Evolutionary conservation across 2,113 vertebrate genomes (phyloP).

Genomic region (Spilogale gracilis): DNA sequence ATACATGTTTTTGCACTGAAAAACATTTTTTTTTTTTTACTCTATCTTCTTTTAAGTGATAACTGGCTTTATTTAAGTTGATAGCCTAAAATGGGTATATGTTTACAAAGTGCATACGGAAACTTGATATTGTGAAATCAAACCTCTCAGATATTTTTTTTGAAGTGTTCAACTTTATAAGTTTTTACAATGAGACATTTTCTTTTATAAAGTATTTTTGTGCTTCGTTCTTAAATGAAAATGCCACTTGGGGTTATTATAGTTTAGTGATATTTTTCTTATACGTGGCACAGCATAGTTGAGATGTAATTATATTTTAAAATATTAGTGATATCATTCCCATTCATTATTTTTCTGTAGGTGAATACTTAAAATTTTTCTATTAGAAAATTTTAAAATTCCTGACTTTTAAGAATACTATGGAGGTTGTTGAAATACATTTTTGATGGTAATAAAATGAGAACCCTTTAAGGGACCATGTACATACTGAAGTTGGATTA

Average conservation of each 20-base stretch:
- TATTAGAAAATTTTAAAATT: constrained; percentile 68
- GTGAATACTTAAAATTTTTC: constrained; percentile 60
- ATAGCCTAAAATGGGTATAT: constrained; percentile 57
- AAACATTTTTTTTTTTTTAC: constrained; percentile 23
- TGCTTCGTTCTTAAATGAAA: constrained; percentile 67
- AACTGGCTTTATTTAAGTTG: constrained; percentile 69
- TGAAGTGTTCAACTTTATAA: constrained; percentile 56
- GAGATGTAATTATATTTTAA: constrained; percentile 64
- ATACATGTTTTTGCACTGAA: constrained; percentile 86
- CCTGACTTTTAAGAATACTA: constrained; percentile 60
- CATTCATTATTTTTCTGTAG: constrained; percentile 70
- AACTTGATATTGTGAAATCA: constrained; percentile 71
- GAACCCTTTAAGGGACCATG: constrained; percentile 75
- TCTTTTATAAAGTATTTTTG: constrained; percentile 76
- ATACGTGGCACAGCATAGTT: constrained; percentile 2
- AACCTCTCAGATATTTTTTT: constrained; percentile 74
- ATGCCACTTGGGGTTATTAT: constrained; percentile 50
- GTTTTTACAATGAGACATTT: constrained; percentile 61
- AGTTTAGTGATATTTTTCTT: constrained; percentile 48
- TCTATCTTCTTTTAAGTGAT: constrained; percentile 51
- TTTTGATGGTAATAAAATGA: constrained; percentile 73
- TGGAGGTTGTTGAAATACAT: constrained; percentile 57
- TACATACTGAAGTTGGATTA: constrained; percentile 67
- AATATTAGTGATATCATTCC: constrained; percentile 66
- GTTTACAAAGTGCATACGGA: constrained; percentile 63